A percentile compares a stretch with the other conserved stretches of the same genome.
phyloP scores from a whole-genome alignment of 2,113 vertebrate genomes.

The Laticauda colubrina region DNA sequence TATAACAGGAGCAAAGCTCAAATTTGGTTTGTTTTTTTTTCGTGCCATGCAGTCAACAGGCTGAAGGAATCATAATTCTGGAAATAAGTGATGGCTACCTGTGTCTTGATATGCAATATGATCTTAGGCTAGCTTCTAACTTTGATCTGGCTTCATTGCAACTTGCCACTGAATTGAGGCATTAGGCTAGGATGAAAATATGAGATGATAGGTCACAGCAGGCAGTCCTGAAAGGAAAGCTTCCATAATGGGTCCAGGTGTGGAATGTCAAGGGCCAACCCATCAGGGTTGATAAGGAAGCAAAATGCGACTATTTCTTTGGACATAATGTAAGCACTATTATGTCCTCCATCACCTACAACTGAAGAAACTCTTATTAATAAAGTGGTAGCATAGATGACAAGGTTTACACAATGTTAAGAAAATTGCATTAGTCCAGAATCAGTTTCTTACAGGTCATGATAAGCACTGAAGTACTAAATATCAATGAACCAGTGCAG shows the following conservation, averaged over 20 bases:
- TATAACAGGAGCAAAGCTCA: background rate
- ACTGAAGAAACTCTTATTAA: background rate
- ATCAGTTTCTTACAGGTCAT: background rate
- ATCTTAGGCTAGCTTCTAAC: background rate
- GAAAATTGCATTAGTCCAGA: background rate
- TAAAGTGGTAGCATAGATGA: background rate
- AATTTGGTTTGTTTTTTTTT: background rate
- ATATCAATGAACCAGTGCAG: background rate
- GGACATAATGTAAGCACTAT: background rate
- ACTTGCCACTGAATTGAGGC: background rate
- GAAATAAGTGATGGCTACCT: background rate
- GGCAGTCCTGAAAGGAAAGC: background rate
- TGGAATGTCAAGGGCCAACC: background rate
- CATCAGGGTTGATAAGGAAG: background rate
- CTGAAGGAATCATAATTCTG: background rate
- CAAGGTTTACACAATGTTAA: background rate
- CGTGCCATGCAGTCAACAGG: background rate
- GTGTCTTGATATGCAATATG: background rate
- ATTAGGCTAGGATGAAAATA: background rate
- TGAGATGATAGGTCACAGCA: background rate
- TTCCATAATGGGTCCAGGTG: background rate
- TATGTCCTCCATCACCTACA: background rate
- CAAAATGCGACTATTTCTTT: background rate
- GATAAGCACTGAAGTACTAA: background rate
- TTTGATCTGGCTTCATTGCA: background rate